Base-by-base conservation (phyloP, 2,113 vertebrate species). In the Rhombomys opimus region DNA sequence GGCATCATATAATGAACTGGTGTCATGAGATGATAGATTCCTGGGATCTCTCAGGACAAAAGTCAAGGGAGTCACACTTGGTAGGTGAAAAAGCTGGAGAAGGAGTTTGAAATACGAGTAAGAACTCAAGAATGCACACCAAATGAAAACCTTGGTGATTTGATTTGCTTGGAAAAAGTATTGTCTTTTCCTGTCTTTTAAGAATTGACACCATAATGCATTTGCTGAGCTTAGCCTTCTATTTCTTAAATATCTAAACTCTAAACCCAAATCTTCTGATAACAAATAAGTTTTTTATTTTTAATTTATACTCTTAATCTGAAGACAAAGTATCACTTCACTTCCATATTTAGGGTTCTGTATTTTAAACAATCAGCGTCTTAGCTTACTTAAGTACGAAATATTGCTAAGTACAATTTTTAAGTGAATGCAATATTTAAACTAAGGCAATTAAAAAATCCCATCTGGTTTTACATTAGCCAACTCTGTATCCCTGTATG, bases 341-440 rank as follows among this genome's bases (percentile, higher is more conserved):
- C 32, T 75, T 75, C 30, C 76, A 70, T 80, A 54, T 93, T 76
- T 91, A 8, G 20, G n/a, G 10, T 25, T 61, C 20, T 67, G 22
- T 54, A 46, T 78, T 96, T 94, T 68, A 90, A 94, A 90, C 86
- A 67, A 38, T 50, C 5, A 63, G 14, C 0, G 35, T 32, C 23
- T 93, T 94, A 78, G 0, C 0, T 78, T 87, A 67, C 7, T 73
- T 86, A 61, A 82, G 9, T 46, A 46, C 2, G 35, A 97, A 89
- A 70, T 1, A 2, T 67, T 46, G 1, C 11, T 77, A 87, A 77
- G 73, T 11, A 81, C 2, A 38, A 5, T 20, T 35, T 97, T 93
- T 35, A 82, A 96, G 91, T 89, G 57, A 91, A 32, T 75, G 32
- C 85, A 77, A 35, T 59, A 86, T 91, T 94, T 32, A 92, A 90